A percentile compares a stretch with the other conserved stretches of the same genome.
Conservation (phyloP, 35 echinoderm and acorn worm genomes). For the Ophioderma brevispina region DNA sequence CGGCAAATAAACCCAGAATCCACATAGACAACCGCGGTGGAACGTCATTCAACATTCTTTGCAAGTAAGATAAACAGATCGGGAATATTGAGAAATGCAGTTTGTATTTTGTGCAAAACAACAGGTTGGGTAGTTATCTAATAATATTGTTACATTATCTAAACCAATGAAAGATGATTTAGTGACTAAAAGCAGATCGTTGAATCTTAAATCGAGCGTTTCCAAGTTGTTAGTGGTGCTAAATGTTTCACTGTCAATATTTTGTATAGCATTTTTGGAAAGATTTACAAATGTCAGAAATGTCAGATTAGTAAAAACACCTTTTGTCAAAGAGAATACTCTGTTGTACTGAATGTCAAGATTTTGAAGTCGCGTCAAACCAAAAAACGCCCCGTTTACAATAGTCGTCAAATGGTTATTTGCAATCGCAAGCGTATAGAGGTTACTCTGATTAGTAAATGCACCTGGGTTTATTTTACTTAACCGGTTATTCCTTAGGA, state of each 20-base stretch:
- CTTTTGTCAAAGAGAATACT: not conserved
- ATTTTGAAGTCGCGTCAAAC: not conserved
- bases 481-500: too few relatives aligned
- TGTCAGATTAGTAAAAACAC: not conserved
- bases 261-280: not conserved
- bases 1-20: not conserved
- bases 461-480: too few relatives aligned
- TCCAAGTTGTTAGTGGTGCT: not conserved
- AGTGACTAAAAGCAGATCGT: not conserved
- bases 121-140: not conserved
- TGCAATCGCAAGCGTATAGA: not conserved
- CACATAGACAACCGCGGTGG: not conserved
- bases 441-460: too few relatives aligned
- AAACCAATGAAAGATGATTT: not conserved
- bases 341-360: not conserved
- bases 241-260: not conserved
- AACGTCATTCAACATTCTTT: not conserved
- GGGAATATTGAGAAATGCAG: not conserved
- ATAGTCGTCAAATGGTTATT: not conserved
- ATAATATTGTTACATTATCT: not conserved
- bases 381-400: not conserved
- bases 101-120: not conserved
- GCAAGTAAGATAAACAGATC: not conserved
- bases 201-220: not conserved
- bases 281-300: not conserved